Conservation (phyloP, 2,797 vertebrate genomes). For the Austrolebias charrua region DNA sequence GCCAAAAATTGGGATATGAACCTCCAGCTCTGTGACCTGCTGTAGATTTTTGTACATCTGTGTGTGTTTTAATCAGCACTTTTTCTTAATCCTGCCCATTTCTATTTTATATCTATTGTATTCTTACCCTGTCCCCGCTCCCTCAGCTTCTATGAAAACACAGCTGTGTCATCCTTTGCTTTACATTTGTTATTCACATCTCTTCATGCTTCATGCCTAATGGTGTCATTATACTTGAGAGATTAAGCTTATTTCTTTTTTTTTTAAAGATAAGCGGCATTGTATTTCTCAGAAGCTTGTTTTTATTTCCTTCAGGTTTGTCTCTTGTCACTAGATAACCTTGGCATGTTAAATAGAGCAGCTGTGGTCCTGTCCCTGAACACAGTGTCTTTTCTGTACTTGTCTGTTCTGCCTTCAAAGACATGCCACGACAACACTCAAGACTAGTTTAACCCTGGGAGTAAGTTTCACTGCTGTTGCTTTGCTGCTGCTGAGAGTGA, state of each 20-base stretch:
- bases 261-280: slow-evolving; percentile 50
- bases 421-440: slow-evolving; percentile 48
- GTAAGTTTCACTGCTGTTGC: slow-evolving; percentile 47
- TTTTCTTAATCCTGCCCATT: slow-evolving; percentile 35
- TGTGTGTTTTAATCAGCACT: slow-evolving; percentile 40
- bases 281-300: slow-evolving; percentile 45
- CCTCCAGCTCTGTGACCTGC: slow-evolving; percentile 14
- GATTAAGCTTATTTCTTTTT: slow-evolving; percentile 41
- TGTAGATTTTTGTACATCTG: slow-evolving; percentile 33
- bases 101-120: slow-evolving; percentile 30
- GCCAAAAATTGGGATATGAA: not conserved
- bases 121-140: slow-evolving; percentile 23
- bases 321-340: slow-evolving; percentile 61
- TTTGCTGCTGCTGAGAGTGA: slow-evolving; percentile 36
- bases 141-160: slow-evolving; percentile 37
- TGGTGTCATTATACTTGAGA: slow-evolving; percentile 65
- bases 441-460: slow-evolving; percentile 60
- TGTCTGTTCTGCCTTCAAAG: slow-evolving; percentile 59
- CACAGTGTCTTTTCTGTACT: slow-evolving; percentile 52
- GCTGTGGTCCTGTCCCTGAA: slow-evolving; percentile 45
- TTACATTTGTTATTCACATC: slow-evolving; percentile 51
- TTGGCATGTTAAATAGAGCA: slow-evolving; percentile 65
- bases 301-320: slow-evolving; percentile 27
- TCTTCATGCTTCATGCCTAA: slow-evolving; percentile 60
- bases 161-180: slow-evolving; percentile 50